Evolutionary conservation across 2,888 invertebrate genomes (phyloP).

Genomic region (Adelognathus sp.): DNA sequence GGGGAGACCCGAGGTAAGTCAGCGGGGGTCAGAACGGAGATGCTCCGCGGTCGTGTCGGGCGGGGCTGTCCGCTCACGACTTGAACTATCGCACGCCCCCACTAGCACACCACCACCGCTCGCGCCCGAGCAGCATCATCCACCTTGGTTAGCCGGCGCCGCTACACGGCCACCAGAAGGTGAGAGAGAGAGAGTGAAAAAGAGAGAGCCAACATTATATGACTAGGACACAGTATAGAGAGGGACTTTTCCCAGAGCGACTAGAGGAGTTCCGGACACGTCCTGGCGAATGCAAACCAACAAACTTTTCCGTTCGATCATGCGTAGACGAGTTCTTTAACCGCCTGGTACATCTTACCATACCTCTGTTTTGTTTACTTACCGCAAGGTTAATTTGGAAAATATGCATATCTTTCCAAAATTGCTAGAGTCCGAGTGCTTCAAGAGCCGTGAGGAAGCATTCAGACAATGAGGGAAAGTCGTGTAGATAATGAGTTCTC

Average conservation of each 20-base stretch:
- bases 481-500: neutral
- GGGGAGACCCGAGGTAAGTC: slow-evolving; percentile 73
- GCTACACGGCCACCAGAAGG: slow-evolving; percentile 51
- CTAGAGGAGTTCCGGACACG: slow-evolving; percentile 41
- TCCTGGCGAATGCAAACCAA: slow-evolving; percentile 38
- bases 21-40: slow-evolving; percentile 81
- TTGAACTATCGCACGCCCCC: slow-evolving; percentile 85
- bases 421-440: slow-evolving; percentile 52
- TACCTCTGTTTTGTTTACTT: slow-evolving; percentile 56
- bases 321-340: slow-evolving; percentile 19
- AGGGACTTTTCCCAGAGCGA: slow-evolving; percentile 46
- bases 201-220: slow-evolving; percentile 30
- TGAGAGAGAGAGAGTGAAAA: too few species aligned
- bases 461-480: neutral
- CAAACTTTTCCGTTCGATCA: slow-evolving; percentile 27
- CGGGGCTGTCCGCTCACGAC: slow-evolving; percentile 83
- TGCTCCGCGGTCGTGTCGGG: slow-evolving; percentile 81
- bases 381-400: slow-evolving; percentile 69
- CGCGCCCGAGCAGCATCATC: slow-evolving; percentile 75
- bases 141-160: slow-evolving; percentile 71
- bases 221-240: slow-evolving; percentile 45
- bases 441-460: neutral
- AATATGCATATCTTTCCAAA: slow-evolving; percentile 67
- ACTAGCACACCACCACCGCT: slow-evolving; percentile 73
- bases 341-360: slow-evolving; percentile 57